Percentiles rank a stretch among this genome's conserved stretches.
Conservation (phyloP, 2,797 vertebrate species). For the Mycteria americana region DNA sequence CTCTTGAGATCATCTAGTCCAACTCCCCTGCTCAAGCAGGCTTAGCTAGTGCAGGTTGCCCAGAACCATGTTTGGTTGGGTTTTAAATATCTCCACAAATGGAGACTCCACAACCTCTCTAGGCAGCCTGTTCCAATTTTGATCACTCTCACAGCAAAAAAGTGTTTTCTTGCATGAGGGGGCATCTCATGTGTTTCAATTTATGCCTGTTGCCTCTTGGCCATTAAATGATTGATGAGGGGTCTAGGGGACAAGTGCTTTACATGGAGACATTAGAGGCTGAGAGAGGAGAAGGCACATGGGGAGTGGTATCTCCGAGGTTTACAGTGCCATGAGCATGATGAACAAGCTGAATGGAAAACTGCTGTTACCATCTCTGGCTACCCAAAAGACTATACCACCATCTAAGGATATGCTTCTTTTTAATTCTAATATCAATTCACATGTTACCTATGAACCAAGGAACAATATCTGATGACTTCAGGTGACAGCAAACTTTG, state of each 20-base stretch:
- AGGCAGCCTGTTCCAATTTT: neutral
- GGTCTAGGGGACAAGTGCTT: neutral
- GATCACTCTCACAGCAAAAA: neutral
- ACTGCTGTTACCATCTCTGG: neutral
- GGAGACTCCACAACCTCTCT: neutral
- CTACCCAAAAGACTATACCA: neutral
- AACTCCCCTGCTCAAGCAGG: neutral
- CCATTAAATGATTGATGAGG: fast-evolving
- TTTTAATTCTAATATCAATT: neutral
- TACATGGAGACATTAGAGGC: fast-evolving
- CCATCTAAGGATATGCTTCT: neutral
- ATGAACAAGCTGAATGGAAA: neutral
- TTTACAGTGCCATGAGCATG: neutral
- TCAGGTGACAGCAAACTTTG: neutral
- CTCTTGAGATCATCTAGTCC: neutral
- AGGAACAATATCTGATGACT: neutral
- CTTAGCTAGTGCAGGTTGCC: neutral
- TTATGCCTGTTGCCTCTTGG: neutral
- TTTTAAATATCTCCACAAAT: neutral
- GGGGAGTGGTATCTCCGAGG: neutral
- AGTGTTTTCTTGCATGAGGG: neutral
- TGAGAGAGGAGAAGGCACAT: neutral
- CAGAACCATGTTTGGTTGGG: neutral
- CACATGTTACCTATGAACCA: neutral
- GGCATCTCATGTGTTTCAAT: neutral